Percentiles rank a stretch among this genome's conserved stretches.
Evolutionary conservation across 2,797 vertebrate genomes (phyloP).

Genomic region (Pangasius larnaudii): DNA sequence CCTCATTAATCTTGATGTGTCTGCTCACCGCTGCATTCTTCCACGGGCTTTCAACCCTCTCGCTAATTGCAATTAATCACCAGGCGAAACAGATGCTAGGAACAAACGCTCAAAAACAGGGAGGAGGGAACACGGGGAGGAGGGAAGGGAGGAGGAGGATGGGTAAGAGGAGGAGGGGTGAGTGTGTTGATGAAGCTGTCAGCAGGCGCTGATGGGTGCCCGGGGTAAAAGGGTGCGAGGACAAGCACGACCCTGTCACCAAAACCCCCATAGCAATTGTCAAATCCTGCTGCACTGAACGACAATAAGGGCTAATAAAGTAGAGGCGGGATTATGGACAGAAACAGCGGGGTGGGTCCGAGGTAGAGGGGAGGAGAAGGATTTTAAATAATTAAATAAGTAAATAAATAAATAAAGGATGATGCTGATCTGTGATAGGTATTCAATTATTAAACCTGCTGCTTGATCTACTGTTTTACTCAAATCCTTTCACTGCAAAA

Average conservation of each 20-base stretch:
- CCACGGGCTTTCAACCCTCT: conserved; percentile 93
- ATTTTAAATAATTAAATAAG: not conserved
- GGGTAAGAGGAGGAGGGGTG: conserved; percentile 55
- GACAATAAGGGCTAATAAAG: conserved; percentile 35
- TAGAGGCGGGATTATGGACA: conserved; percentile 30
- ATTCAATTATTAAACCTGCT: conserved; percentile 45
- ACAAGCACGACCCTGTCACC: conserved; percentile 46
- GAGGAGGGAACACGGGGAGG: conserved; percentile 57
- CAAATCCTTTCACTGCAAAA: not conserved
- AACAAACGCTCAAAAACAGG: conserved; percentile 80
- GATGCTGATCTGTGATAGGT: conserved; percentile 38
- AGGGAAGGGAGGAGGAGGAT: conserved; percentile 19
- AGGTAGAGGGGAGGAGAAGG: not conserved
- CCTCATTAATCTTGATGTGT: conserved; percentile 97
- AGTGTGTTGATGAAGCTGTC: conserved; percentile 85
- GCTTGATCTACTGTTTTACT: conserved; percentile 20
- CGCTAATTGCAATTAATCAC: conserved; percentile 99
- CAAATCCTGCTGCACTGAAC: conserved; percentile 29
- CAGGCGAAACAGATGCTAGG: conserved; percentile 96
- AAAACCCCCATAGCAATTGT: conserved; percentile 40
- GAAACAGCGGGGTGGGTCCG: conserved; percentile 1
- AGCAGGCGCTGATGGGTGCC: conserved; percentile 69
- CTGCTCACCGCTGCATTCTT: conserved; percentile 92
- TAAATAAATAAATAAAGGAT: not conserved
- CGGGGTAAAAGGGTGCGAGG: conserved; percentile 38